Base-by-base conservation (phyloP, 2,113 vertebrate species). In the Esox niger region DNA sequence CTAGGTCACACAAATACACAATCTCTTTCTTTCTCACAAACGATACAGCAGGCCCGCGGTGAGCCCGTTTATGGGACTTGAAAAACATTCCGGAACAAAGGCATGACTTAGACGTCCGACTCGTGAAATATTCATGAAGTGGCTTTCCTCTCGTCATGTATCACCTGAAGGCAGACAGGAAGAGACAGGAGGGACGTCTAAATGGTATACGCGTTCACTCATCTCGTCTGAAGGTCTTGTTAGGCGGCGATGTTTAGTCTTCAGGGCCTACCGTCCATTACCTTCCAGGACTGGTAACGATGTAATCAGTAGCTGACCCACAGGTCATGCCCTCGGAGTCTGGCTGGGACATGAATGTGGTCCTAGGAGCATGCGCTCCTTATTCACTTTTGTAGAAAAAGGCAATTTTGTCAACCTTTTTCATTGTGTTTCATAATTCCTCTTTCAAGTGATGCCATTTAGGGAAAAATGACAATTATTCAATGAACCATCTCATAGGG, bases 81-180 rank as follows among this genome's bases (percentile, higher is more conserved):
- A 17, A 29, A 46, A n/a, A 10, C 27, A 23, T 23, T 32, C 46
- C 8, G 1, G 17, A 52, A 9, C 15, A 46, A 21, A 32, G 27
- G 46, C 46, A 65, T 15, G 46, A 54, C 20, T 47, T 15, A 1
- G n/a, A 31, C 20, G 2, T 27, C n/a, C n/a, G n/a, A n/a, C 15
- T 43, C 10, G 17, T 68, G 54, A 68, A 68, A 68, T 21, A 68
- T 68, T 58, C 65, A 38, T 67, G 23, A 7, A 2, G 4, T 15
- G 3, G 23, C 52, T 57, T 26, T 29, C 54, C 65, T 7, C 31
- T 2, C 8, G 21, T 23, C n/a, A 35, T 25, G 52, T 26, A 11
- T 57, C 65, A 38, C 52, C 52, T 43, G 6, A 13, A 13, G 6
- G 32, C 35, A 17, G 23, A 43, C 31, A 43, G 32, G 23, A 6